phyloP scores from a whole-genome alignment of 1,140 invertebrate genomes.

The Globodera rostochiensis region DNA sequence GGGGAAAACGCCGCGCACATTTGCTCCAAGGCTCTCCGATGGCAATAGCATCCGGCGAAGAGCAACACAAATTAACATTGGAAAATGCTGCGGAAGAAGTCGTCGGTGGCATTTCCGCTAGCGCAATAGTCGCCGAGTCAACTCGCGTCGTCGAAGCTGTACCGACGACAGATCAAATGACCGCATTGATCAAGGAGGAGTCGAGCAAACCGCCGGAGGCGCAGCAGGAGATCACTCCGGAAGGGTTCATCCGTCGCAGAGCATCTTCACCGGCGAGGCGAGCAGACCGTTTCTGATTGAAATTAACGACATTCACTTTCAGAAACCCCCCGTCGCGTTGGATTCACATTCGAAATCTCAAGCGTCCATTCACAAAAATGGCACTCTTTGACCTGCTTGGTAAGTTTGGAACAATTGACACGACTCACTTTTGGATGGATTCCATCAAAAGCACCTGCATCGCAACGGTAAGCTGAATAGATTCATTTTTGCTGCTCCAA shows the following conservation, averaged over 20 bases:
- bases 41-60: not conserved
- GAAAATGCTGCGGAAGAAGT: not conserved
- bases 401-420: conserved; percentile 44
- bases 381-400: conserved; percentile 36
- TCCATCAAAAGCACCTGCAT: conserved; percentile 58
- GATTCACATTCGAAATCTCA: conserved; percentile 52
- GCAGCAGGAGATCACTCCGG: conserved; percentile 28
- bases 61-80: not conserved
- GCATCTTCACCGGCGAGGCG: conserved; percentile 38
- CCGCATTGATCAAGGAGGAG: conserved; percentile 23
- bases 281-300: not conserved
- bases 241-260: conserved; percentile 31
- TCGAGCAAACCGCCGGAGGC: conserved; percentile 9
- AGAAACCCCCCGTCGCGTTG: conserved; percentile 40
- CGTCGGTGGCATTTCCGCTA: not conserved
- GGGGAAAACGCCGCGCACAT: conserved; percentile 20
- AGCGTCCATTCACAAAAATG: conserved; percentile 50
- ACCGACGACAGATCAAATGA: not conserved
- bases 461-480: conserved; percentile 42
- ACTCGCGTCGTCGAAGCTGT: not conserved
- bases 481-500: not conserved
- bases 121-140: conserved; percentile 6
- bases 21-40: not conserved
- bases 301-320: not conserved
- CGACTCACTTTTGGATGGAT: conserved; percentile 55